Evolutionary conservation across 2,797 vertebrate genomes (phyloP), one percentile per base, ranked within the genome.

Genomic region (Limnodromus scolopaceus): DNA sequence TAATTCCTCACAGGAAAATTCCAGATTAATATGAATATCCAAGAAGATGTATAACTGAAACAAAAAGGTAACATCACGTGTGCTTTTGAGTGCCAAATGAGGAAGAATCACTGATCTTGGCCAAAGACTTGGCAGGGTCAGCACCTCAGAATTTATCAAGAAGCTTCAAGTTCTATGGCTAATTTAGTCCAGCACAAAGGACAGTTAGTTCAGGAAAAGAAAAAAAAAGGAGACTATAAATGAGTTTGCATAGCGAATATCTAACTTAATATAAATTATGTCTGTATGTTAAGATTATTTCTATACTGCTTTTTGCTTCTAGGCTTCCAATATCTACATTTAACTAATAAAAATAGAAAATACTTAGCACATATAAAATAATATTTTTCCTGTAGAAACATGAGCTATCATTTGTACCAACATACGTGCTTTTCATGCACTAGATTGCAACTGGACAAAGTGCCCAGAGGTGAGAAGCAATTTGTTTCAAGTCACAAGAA

Each of bases 271-370:
- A 30, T 43, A 54, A 90, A 51, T 45, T 48, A 64, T 53, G 53
- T n/a, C 51, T 45, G 63, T 58, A 64, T 87, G 68, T 66, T 84
- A 10, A 49, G 75, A 43, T 74, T 91, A 80, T 64, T 87, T 90
- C 65, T 83, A 45, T 85, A 91, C 53, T 64, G 41, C 60, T 82
- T 19, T 74, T 93, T 83, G 71, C 53, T 80, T 91, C 58, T 79
- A 53, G 36, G 43, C 71, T 89, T 91, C 64, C 68, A 77, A 58
- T 53, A 68, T 20, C 89, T 70, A 53, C 18, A 60, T 58, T 24
- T 87, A 76, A 81, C 25, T 64, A 93, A 95, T 92, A 93, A 96
- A 94, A 74, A 25, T 5, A 85, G 57, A 68, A 82, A 66, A 7
- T 9, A 63, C 22, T 41, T 66, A 39, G 27, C 15, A 45, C 77